phyloP scores from a whole-genome alignment of 2,797 vertebrate species.

The Dendrocincla tyrannina region DNA sequence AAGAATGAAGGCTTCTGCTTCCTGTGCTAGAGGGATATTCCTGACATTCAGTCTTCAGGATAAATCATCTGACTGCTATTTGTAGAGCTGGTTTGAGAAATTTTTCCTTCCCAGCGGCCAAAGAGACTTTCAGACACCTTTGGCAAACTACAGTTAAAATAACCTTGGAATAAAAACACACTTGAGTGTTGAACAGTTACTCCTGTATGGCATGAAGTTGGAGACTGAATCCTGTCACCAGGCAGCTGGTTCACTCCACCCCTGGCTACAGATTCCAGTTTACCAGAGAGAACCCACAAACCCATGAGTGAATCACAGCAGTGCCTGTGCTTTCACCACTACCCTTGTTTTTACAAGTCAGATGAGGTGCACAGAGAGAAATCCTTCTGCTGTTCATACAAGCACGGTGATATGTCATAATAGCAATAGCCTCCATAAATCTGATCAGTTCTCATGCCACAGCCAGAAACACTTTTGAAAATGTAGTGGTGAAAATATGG shows the following conservation, averaged over 20 bases:
- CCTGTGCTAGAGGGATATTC: background rate
- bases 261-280: background rate
- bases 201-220: background rate
- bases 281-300: background rate
- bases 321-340: background rate
- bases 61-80: background rate
- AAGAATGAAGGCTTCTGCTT: background rate
- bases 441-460: background rate
- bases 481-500: background rate
- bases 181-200: background rate
- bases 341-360: background rate
- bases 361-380: background rate
- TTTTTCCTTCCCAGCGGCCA: background rate
- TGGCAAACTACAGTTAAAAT: background rate
- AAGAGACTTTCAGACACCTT: background rate
- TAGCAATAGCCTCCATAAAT: background rate
- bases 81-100: background rate
- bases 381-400: background rate
- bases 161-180: background rate
- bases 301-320: background rate
- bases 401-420: background rate
- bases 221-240: background rate
- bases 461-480: background rate
- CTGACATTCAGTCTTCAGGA: background rate
- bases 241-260: background rate